Conservation (phyloP, 2,113 vertebrate species). For the Salvelinus alpinus region DNA sequence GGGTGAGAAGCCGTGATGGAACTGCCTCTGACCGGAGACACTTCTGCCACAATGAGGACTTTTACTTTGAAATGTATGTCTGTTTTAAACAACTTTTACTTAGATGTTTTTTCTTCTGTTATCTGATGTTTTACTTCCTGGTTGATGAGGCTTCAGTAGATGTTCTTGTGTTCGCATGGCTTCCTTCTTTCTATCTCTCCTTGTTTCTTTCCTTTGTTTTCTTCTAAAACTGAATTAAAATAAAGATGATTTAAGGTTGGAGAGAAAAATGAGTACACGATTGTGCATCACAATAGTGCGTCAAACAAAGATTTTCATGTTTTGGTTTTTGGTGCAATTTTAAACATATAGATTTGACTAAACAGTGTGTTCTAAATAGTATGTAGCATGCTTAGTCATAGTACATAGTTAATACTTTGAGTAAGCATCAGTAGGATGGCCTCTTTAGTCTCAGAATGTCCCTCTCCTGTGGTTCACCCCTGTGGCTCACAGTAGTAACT, state of each 20-base stretch:
- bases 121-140: constrained; percentile 44
- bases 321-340: too few relatives aligned
- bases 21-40: neutral
- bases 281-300: too few relatives aligned
- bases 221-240: constrained; percentile 67
- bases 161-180: constrained; percentile 65
- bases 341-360: too few relatives aligned
- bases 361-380: too few relatives aligned
- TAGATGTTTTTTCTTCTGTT: constrained; percentile 41
- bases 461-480: neutral
- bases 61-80: constrained; percentile 45
- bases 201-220: constrained; percentile 29
- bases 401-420: too few relatives aligned
- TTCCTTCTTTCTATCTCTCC: constrained; percentile 44
- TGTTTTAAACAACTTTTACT: too few relatives aligned
- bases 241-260: constrained; percentile 61
- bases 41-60: constrained; percentile 27
- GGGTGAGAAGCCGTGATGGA: constrained; percentile 50
- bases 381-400: too few relatives aligned
- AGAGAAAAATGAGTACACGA: neutral
- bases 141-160: constrained; percentile 34
- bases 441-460: too few relatives aligned
- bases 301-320: neutral
- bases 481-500: neutral
- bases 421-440: too few relatives aligned